Evolutionary conservation across 2,113 vertebrate genomes (phyloP).

Genomic region (Caretta caretta): DNA sequence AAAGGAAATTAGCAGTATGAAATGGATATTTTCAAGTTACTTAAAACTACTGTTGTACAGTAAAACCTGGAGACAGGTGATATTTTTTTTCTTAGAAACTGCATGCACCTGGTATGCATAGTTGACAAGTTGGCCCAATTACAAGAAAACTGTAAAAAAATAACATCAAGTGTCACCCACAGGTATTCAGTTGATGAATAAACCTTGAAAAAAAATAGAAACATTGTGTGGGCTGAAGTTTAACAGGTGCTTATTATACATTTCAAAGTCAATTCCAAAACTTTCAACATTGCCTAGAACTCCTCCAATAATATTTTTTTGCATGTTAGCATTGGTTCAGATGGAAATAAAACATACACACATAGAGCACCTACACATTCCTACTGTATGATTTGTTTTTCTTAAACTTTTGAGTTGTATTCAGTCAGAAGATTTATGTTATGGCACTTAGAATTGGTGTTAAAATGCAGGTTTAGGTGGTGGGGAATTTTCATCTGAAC

Average conservation of each 20-base stretch:
- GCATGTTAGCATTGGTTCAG: background rate
- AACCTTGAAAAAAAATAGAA: background rate
- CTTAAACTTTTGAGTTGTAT: background rate
- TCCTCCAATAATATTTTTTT: background rate
- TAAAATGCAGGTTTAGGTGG: background rate
- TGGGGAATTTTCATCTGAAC: background rate
- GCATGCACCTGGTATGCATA: background rate
- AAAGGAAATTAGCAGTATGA: background rate
- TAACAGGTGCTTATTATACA: background rate
- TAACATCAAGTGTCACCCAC: background rate
- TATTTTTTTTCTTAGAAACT: background rate
- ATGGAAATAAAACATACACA: background rate
- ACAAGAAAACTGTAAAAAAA: slow-evolving; percentile 4
- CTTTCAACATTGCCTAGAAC: background rate
- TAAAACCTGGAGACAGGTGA: background rate
- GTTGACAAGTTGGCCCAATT: background rate
- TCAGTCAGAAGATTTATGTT: background rate
- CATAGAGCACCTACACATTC: background rate
- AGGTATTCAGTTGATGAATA: background rate
- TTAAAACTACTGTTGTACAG: background rate
- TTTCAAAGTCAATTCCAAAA: slow-evolving; percentile 19
- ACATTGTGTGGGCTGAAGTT: background rate
- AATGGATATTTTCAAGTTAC: background rate
- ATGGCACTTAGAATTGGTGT: background rate
- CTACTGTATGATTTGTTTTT: background rate